These are phyloP conservation scores for Chelidonichthys spinosus DNA, from an alignment of 2,797 vertebrate species.

Conservation along the genomic window DNA sequence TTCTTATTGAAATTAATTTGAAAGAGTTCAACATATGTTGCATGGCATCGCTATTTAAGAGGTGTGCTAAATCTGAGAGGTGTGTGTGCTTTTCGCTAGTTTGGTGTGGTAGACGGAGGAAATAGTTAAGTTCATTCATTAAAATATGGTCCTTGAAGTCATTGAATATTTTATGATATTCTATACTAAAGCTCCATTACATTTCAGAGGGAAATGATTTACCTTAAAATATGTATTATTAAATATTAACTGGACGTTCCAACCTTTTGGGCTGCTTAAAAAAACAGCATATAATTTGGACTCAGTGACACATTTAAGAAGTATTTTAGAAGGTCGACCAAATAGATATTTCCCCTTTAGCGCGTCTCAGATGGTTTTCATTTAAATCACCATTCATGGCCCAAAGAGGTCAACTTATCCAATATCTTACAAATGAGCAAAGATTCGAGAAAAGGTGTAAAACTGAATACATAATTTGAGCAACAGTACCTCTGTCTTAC, in stretches of 20 bases:
- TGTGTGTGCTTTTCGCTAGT: conserved; percentile 9
- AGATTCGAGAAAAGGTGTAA: not conserved
- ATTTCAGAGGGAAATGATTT: not conserved
- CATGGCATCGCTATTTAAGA: conserved; percentile 71
- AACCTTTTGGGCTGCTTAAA: not conserved
- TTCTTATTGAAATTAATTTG: conserved; percentile 88
- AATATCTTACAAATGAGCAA: not conserved
- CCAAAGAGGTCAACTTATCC: not conserved
- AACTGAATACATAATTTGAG: not conserved
- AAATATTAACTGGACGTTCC: not conserved
- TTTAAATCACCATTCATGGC: conserved; percentile 7
- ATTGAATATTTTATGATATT: not conserved
- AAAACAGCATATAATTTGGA: not conserved
- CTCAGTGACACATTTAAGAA: not conserved
- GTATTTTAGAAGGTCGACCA: not conserved
- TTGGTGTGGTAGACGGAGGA: not conserved
- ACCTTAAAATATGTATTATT: not conserved
- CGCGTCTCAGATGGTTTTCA: not conserved
- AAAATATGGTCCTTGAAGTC: not conserved
- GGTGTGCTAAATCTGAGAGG: conserved; percentile 75
- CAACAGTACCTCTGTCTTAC: not conserved
- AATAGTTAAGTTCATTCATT: conserved; percentile 2
- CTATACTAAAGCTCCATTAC: not conserved
- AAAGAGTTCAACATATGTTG: conserved; percentile 86
- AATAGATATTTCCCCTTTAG: not conserved